These are phyloP conservation scores for Saccostrea echinata DNA, from an alignment of 1,140 invertebrate genomes.

Conservation along the genomic window DNA sequence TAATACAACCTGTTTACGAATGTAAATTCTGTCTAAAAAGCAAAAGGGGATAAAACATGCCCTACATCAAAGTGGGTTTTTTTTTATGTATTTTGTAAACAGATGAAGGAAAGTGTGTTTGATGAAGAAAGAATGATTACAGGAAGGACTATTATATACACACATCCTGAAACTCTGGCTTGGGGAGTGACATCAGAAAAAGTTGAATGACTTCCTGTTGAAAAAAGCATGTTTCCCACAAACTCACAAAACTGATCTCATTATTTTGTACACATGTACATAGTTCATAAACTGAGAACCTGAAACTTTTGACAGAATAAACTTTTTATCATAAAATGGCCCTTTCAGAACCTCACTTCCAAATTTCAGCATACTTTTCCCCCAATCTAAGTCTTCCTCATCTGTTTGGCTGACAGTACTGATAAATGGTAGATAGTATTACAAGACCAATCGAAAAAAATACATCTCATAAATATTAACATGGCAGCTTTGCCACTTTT, in stretches of 20 bases:
- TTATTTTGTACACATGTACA: not conserved
- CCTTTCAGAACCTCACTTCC: not conserved
- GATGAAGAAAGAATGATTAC: not conserved
- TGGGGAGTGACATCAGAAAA: slow-evolving; percentile 25
- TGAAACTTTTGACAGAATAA: not conserved
- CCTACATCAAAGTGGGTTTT: not conserved
- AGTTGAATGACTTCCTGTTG: slow-evolving; percentile 13
- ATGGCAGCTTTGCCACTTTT: not conserved
- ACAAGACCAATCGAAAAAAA: not conserved
- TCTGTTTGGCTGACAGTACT: not conserved
- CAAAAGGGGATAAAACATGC: not conserved
- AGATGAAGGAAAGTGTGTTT: not conserved
- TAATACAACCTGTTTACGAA: not conserved
- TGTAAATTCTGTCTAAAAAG: not conserved
- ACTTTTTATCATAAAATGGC: not conserved
- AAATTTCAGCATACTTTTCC: not conserved
- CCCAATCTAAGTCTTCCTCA: not conserved
- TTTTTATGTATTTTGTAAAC: not conserved
- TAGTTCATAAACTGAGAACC: too few relatives aligned
- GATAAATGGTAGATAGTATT: not conserved
- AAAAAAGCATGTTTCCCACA: not conserved
- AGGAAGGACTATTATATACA: slow-evolving; percentile 14
- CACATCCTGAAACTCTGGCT: slow-evolving; percentile 13
- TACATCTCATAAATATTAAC: not conserved
- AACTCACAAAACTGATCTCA: not conserved